Percentiles rank a stretch among this genome's conserved stretches.
phyloP scores from a whole-genome alignment of 1,140 invertebrate genomes.

The Sarcophaga bullata region DNA sequence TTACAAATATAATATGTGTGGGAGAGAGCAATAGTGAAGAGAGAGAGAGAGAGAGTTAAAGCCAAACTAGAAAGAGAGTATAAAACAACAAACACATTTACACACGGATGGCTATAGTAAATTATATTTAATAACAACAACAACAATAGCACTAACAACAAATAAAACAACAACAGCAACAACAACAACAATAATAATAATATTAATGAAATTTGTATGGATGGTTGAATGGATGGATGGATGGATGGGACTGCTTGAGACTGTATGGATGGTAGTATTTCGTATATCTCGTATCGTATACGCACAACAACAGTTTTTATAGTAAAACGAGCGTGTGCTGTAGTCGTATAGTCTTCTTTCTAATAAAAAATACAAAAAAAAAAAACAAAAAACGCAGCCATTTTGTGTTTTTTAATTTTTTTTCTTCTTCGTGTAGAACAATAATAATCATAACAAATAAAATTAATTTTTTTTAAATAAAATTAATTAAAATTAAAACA shows the following conservation, averaged over 20 bases:
- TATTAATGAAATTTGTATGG: neutral
- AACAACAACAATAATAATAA: neutral
- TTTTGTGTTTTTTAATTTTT: conserved; percentile 27
- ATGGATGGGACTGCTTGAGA: neutral
- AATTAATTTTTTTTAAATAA: too few relatives aligned
- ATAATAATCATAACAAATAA: too few relatives aligned
- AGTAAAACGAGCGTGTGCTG: conserved; percentile 37
- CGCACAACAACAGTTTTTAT: conserved; percentile 36
- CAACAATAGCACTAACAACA: neutral
- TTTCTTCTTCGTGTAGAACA: too few relatives aligned
- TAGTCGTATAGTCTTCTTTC: conserved; percentile 27
- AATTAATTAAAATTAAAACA: too few relatives aligned
- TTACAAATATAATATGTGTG: too few relatives aligned
- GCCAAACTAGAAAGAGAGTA: too few relatives aligned
- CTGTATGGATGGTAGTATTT: neutral
- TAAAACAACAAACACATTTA: too few relatives aligned
- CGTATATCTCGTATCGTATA: neutral
- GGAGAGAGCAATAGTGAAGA: too few relatives aligned
- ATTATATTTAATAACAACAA: neutral
- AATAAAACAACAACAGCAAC: too few relatives aligned
- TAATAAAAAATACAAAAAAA: too few relatives aligned
- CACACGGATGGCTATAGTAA: neutral
- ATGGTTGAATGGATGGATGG: neutral
- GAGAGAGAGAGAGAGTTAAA: too few relatives aligned
- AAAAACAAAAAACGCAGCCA: neutral